A percentile compares a stretch with the other conserved stretches of the same genome.
Conservation (phyloP, 1,140 invertebrate species). For the Cherax destructor region DNA sequence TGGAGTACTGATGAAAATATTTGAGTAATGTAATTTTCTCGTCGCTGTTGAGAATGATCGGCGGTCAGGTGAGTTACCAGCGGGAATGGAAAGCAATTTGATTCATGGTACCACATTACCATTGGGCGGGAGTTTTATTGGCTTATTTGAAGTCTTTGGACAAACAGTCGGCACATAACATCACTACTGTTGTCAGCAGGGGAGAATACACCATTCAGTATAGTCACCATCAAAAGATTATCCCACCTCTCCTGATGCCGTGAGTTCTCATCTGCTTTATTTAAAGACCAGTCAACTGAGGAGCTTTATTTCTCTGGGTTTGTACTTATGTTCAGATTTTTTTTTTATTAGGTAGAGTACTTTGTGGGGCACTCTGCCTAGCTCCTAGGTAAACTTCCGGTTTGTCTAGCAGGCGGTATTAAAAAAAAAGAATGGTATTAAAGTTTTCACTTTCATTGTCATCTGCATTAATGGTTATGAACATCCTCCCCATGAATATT, state of each 20-base stretch:
- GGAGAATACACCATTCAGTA: neutral
- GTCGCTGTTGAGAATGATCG: slow-evolving; percentile 65
- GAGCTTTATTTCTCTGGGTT: slow-evolving; percentile 70
- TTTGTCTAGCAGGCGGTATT: slow-evolving; percentile 34
- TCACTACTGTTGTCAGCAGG: neutral
- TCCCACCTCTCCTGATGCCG: slow-evolving; percentile 65
- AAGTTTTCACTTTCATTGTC: slow-evolving; percentile 21
- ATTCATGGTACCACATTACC: slow-evolving; percentile 33
- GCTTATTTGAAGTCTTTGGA: neutral
- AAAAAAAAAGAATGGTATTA: slow-evolving; percentile 22
- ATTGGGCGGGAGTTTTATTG: slow-evolving; percentile 47
- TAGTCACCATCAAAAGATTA: slow-evolving; percentile 5
- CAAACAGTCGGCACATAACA: neutral
- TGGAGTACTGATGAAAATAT: slow-evolving; percentile 64
- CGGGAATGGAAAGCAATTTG: slow-evolving; percentile 61
- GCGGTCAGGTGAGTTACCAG: slow-evolving; percentile 58
- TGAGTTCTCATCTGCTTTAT: slow-evolving; percentile 64
- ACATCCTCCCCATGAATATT: slow-evolving; percentile 14
- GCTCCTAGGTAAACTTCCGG: slow-evolving; percentile 26
- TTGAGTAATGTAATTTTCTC: slow-evolving; percentile 48
- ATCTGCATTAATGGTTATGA: slow-evolving; percentile 47
- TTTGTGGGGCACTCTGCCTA: slow-evolving; percentile 9
- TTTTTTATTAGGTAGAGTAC: slow-evolving; percentile 39
- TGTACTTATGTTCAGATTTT: slow-evolving; percentile 57
- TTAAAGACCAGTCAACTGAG: slow-evolving; percentile 62